A percentile compares a stretch with the other conserved stretches of the same genome.
phyloP scores from a whole-genome alignment of 1,140 invertebrate species.

The Apolygus lucorum region DNA sequence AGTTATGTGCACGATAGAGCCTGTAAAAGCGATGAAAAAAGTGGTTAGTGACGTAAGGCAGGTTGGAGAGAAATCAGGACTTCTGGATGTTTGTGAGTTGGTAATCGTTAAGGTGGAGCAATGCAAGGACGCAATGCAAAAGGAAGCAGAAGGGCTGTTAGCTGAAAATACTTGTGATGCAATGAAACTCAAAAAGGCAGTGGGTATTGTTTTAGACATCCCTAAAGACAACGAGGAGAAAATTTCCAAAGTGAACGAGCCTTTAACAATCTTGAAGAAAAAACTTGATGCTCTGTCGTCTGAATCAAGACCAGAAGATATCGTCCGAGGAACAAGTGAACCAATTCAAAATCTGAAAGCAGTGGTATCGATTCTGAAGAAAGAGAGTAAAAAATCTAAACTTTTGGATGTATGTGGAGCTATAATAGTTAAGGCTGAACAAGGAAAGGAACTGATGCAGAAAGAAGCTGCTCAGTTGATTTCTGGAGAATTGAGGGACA shows the following conservation, averaged over 20 bases:
- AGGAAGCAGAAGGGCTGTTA: neutral
- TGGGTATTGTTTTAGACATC: neutral
- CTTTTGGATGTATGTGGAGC: neutral
- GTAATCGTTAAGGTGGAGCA: neutral
- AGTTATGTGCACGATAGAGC: neutral
- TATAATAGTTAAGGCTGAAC: neutral
- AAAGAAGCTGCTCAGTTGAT: neutral
- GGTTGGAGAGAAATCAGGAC: neutral
- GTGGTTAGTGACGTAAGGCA: neutral
- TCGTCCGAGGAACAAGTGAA: neutral
- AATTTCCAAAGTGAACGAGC: neutral
- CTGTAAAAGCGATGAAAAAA: neutral
- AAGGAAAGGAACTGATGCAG: neutral
- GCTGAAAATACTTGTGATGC: neutral
- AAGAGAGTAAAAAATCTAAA: neutral
- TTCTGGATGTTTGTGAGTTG: neutral
- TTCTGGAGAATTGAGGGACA: neutral
- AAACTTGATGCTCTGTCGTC: neutral
- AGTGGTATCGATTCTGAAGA: neutral
- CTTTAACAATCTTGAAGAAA: neutral
- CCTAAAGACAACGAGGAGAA: neutral
- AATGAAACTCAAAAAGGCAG: neutral
- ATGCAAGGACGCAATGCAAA: neutral
- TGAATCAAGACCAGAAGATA: neutral
- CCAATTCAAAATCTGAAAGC: neutral